Percentiles rank a stretch among this genome's conserved stretches.
Conservation (phyloP, 2,113 vertebrate genomes). For the Reinhardtius hippoglossoides region DNA sequence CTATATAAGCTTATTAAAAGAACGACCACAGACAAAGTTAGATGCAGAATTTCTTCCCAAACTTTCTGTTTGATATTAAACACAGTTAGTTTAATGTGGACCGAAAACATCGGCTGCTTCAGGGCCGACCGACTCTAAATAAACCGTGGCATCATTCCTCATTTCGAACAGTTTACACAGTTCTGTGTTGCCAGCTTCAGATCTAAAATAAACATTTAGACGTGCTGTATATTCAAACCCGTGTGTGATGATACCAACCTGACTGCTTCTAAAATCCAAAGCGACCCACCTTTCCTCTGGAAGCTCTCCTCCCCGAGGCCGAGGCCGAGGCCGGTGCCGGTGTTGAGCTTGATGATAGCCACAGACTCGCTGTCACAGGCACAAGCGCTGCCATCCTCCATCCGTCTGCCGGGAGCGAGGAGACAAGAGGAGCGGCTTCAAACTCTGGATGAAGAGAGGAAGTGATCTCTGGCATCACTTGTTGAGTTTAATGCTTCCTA, state of each 20-base stretch:
- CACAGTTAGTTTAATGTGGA: background rate
- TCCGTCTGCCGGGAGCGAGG: conserved; percentile 80
- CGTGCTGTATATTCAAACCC: conserved; percentile 1
- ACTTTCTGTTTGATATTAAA: too few species aligned
- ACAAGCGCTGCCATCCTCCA: conserved; percentile 92
- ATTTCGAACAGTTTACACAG: background rate
- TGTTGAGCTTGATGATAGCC: conserved; percentile 99
- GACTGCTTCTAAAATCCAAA: background rate
- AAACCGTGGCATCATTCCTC: background rate
- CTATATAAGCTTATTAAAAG: background rate
- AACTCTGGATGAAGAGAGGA: background rate
- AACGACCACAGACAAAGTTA: background rate
- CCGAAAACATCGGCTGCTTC: background rate
- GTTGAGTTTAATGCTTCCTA: conserved; percentile 73
- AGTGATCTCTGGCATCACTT: background rate
- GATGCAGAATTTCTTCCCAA: too few species aligned
- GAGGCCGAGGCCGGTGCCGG: conserved; percentile 97
- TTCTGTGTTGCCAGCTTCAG: background rate
- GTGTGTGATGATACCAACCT: background rate
- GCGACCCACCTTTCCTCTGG: conserved; percentile 91
- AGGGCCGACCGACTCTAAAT: background rate
- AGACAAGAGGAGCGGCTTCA: background rate
- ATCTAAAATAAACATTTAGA: conserved; percentile 1
- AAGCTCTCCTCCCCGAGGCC: conserved; percentile 98
- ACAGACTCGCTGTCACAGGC: conserved; percentile 96